Conservation (phyloP, 2,113 vertebrate genomes). For the Carettochelys insculpta region DNA sequence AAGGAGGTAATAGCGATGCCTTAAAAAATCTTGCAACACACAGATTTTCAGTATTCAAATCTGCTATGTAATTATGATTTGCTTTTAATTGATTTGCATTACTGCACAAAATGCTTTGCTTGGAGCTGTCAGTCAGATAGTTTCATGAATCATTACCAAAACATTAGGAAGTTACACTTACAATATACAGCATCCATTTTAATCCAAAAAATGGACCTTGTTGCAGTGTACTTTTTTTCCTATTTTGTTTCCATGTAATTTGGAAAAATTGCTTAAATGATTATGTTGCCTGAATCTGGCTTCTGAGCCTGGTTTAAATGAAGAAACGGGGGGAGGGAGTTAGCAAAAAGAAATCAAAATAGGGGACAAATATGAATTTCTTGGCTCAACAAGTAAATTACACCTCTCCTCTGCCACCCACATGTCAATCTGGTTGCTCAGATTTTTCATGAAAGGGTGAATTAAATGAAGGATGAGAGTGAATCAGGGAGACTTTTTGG, state of each 20-base stretch:
- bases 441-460: neutral
- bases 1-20: neutral
- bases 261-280: constrained; percentile 29
- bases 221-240: constrained; percentile 25
- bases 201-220: constrained; percentile 33
- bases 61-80: constrained; percentile 41
- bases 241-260: constrained; percentile 34
- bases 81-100: constrained; percentile 48
- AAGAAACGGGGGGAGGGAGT: neutral
- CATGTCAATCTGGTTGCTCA: neutral
- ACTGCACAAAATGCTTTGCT: constrained; percentile 41
- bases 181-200: constrained; percentile 55
- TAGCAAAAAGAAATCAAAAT: neutral
- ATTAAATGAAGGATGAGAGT: neutral
- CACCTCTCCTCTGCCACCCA: neutral
- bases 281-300: constrained; percentile 13
- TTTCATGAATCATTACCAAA: constrained; percentile 51
- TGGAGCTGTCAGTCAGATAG: constrained; percentile 47
- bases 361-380: neutral
- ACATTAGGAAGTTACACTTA: constrained; percentile 51
- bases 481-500: neutral
- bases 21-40: constrained; percentile 33
- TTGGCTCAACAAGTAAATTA: neutral
- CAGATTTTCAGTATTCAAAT: constrained; percentile 34
- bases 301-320: neutral